These are phyloP conservation scores for Sialia sialis DNA, from an alignment of 2,113 vertebrate species.

Conservation along the genomic window DNA sequence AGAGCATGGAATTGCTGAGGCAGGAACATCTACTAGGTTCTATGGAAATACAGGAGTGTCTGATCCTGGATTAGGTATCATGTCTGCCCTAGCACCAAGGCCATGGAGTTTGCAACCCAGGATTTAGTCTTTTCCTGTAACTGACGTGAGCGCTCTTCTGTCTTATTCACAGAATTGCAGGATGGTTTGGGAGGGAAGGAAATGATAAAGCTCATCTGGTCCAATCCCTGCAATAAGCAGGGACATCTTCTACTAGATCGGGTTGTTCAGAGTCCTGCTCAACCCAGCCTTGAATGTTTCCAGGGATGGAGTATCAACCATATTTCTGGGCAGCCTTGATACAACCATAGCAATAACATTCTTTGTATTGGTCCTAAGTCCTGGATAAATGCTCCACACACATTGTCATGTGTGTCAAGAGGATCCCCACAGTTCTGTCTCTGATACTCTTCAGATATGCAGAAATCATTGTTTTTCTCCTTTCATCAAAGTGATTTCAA, in stretches of 20 bases:
- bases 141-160: neutral
- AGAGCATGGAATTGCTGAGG: neutral
- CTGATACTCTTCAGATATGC: neutral
- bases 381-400: neutral
- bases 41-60: neutral
- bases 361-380: accelerated
- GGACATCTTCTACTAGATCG: neutral
- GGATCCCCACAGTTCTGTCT: neutral
- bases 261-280: neutral
- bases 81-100: neutral
- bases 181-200: neutral
- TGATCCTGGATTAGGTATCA: neutral
- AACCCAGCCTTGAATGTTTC: neutral
- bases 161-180: neutral
- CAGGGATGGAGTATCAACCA: neutral
- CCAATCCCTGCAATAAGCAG: neutral
- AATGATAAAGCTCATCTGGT: neutral
- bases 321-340: neutral
- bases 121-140: neutral
- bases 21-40: neutral
- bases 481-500: neutral
- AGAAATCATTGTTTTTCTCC: neutral
- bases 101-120: neutral
- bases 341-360: neutral
- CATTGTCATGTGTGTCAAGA: neutral